Evolutionary conservation across 2,797 vertebrate genomes (phyloP).

Genomic region (Leptoclinus maculatus): DNA sequence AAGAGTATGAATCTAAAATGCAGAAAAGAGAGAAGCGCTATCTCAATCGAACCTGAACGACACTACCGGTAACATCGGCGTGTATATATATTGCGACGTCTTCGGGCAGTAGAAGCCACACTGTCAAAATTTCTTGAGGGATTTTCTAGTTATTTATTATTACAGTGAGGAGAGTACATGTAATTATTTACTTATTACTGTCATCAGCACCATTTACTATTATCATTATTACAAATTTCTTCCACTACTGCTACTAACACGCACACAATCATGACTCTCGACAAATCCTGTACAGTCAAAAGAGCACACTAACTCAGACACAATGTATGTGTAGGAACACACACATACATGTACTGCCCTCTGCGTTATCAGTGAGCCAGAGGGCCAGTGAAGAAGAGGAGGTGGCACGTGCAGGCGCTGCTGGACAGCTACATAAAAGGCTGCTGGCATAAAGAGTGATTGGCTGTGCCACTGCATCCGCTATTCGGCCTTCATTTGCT

Average conservation of each 20-base stretch:
- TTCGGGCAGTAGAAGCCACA: too few species aligned
- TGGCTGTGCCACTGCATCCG: conserved; percentile 51
- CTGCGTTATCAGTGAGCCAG: conserved; percentile 70
- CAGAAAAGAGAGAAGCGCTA: too few species aligned
- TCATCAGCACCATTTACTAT: background rate
- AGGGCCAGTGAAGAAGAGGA: conserved; percentile 42
- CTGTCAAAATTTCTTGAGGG: too few species aligned
- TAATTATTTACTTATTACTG: background rate
- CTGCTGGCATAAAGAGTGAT: conserved; percentile 77
- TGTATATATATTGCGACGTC: too few species aligned
- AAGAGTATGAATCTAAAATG: too few species aligned
- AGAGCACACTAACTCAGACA: background rate
- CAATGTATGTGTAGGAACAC: conserved; percentile 1
- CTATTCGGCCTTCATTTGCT: conserved; percentile 61
- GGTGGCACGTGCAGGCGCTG: conserved; percentile 8
- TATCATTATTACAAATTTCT: background rate
- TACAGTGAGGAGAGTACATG: background rate
- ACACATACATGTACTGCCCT: conserved; percentile 37
- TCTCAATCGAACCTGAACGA: too few species aligned
- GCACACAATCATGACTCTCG: background rate
- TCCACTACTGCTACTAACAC: background rate
- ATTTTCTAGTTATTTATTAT: too few species aligned
- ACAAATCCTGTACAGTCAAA: background rate
- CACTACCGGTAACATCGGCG: too few species aligned
- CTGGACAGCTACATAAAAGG: conserved; percentile 74